Percentiles rank a stretch among this genome's conserved stretches.
phyloP scores from a whole-genome alignment of 2,113 vertebrate genomes.

The Ictidomys tridecemlineatus region DNA sequence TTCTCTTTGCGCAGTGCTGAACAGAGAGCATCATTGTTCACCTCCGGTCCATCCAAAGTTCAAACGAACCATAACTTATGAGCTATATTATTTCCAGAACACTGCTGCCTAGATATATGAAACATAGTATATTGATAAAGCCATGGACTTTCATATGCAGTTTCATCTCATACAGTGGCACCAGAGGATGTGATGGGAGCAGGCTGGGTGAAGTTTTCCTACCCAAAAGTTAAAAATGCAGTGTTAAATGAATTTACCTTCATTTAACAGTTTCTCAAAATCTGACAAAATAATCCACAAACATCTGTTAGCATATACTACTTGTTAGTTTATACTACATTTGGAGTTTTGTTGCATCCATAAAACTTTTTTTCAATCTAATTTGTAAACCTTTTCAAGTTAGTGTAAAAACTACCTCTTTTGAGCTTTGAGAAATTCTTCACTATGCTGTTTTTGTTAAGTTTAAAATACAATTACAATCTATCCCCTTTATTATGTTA shows the following conservation, averaged over 20 bases:
- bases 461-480: not conserved
- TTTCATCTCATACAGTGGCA: not conserved
- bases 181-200: not conserved
- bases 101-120: not conserved
- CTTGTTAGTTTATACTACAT: not conserved
- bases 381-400: not conserved
- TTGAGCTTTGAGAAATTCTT: not conserved
- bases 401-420: not conserved
- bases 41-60: constrained; percentile 56
- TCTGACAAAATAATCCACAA: not conserved
- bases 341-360: not conserved
- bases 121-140: not conserved
- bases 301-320: not conserved
- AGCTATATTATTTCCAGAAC: constrained; percentile 50
- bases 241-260: not conserved
- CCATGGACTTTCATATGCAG: not conserved
- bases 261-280: not conserved
- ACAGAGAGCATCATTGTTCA: constrained; percentile 64
- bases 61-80: constrained; percentile 44
- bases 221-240: not conserved
- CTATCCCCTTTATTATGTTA: not conserved
- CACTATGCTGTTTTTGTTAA: not conserved
- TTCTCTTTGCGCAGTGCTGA: constrained; percentile 68
- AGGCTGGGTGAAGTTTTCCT: not conserved
- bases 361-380: not conserved